Evolutionary conservation across 1,140 invertebrate species (phyloP).

Genomic region (Ceratina japonica): DNA sequence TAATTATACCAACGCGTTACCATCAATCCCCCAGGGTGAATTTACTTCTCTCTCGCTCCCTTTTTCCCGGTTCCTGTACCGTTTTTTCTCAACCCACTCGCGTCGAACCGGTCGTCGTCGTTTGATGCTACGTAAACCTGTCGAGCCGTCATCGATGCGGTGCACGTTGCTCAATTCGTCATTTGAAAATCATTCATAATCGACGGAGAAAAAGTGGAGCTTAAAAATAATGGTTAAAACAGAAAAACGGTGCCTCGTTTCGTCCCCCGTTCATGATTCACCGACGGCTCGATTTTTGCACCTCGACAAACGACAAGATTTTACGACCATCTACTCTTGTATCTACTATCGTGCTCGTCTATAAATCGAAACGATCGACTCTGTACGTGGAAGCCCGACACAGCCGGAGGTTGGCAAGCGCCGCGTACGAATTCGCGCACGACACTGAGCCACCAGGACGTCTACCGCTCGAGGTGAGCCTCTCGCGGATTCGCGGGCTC

Average conservation of each 20-base stretch:
- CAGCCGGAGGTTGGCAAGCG: constrained; percentile 53
- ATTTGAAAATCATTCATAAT: constrained; percentile 1
- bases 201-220: constrained; percentile 5
- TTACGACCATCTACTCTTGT: not conserved
- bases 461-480: constrained; percentile 68
- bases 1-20: constrained; percentile 40
- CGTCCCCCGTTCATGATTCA: constrained; percentile 14
- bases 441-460: constrained; percentile 73
- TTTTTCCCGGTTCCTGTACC: not conserved
- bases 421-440: constrained; percentile 74
- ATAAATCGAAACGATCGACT: constrained; percentile 23
- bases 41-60: constrained; percentile 5
- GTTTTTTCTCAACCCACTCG: not conserved
- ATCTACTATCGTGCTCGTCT: not conserved
- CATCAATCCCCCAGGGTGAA: constrained; percentile 19
- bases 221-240: too few species aligned
- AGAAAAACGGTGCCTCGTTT: not conserved
- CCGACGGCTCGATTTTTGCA: not conserved
- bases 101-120: not conserved
- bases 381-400: constrained; percentile 17
- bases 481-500: constrained; percentile 75
- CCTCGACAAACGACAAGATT: not conserved
- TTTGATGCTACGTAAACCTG: constrained; percentile 6
- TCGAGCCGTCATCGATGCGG: not conserved
- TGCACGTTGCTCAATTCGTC: constrained; percentile 1